A percentile compares a stretch with the other conserved stretches of the same genome.
phyloP scores from a whole-genome alignment of 2,888 invertebrate species.

The Odontothrips loti region DNA sequence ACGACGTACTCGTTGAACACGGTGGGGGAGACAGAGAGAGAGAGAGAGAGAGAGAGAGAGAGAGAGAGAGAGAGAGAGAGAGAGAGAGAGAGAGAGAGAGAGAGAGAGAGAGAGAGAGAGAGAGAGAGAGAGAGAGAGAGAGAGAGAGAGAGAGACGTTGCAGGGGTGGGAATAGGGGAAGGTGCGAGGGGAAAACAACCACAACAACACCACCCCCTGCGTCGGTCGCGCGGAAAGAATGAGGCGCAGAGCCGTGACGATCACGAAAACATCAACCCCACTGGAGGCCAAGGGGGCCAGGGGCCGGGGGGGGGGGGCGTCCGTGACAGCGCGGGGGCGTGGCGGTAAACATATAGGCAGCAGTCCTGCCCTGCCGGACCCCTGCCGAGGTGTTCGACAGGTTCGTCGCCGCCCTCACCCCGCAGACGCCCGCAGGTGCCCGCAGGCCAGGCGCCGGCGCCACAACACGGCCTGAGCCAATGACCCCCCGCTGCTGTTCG shows the following conservation, averaged over 20 bases:
- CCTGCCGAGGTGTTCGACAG: neutral
- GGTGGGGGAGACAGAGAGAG: neutral
- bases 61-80: neutral
- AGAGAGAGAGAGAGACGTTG: neutral
- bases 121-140: neutral
- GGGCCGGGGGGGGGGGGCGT: no score
- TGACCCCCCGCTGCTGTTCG: neutral
- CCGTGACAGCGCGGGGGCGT: no score
- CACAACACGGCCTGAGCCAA: neutral
- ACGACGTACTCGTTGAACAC: neutral
- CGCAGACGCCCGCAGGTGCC: neutral
- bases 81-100: constrained; percentile 1
- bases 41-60: neutral
- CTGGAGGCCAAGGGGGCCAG: no score
- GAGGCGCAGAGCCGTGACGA: no score
- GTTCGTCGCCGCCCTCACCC: neutral
- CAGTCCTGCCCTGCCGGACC: no score
- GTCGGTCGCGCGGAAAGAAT: no score
- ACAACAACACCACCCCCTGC: no score
- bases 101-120: constrained; percentile 2
- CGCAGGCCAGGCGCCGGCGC: neutral
- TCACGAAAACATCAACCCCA: no score
- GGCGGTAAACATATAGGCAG: no score
- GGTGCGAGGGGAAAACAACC: no score
- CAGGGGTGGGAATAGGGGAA: no score